Base-by-base conservation (phyloP, 2,113 vertebrate genomes). In the Xenus cinereus region DNA sequence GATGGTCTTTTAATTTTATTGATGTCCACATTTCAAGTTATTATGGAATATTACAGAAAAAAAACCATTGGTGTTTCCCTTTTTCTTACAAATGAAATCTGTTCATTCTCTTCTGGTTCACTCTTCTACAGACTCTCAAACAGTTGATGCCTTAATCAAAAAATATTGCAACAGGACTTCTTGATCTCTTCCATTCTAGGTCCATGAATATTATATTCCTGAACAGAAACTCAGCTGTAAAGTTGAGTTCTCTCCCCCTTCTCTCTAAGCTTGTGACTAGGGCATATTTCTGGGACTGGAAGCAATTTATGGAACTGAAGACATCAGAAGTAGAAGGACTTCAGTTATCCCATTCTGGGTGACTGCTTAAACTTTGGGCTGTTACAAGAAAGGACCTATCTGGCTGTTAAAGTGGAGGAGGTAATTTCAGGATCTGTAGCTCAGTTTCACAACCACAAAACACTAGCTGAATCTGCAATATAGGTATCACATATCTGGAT, bases 271-370 rank as follows among this genome's bases (percentile, higher is more conserved):
- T 71, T 80, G 48, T 74, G 54, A 30, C 18, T 57, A 37, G 20
- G 32, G 2, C 21, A 9, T 35, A 32, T 88, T 79, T 88, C 57
- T 60, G 45, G 15, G 83, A 83, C 7, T 27, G 5, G 6, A 64
- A 13, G 15, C 24, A 56, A 41, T 59, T 54, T 41, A 21, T 21
- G 16, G 2, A 14, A 23, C n/a, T 57, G 43, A 84, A 92, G 53
- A 14, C 7, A 9, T 46, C 67, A 72, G 45, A 85, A 95, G 37
- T 1, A 63, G 46, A 32, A 82, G 24, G 35, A 75, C 21, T 67
- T 57, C 0, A 0, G 10, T 60, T 26, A 37, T 56, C 9, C 4
- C 5, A 6, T 53, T 69, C 54, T 32, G 22, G 3, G 7, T 27
- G 18, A 21, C 33, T 66, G 45, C 18, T 94, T 78, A 83, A 9